Conservation (phyloP, 2,888 invertebrate species). For the Dicranocentrus wangi region DNA sequence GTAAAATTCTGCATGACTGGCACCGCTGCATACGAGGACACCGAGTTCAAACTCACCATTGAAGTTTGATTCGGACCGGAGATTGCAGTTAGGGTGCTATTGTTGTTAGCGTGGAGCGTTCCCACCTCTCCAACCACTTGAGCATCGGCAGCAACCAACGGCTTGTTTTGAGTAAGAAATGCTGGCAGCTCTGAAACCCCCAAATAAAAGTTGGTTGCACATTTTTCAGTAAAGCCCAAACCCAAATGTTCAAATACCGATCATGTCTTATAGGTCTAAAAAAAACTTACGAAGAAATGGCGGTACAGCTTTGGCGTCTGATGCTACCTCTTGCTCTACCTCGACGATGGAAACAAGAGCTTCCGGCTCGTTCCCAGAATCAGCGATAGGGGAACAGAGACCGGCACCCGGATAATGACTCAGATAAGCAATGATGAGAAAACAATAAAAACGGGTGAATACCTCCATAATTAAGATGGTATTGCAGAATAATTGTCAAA, state of each 20-base stretch:
- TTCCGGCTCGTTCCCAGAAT: too few relatives aligned
- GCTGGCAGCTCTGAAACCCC: neutral
- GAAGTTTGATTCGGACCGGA: neutral
- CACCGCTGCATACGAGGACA: neutral
- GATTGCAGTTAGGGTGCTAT: slow-evolving; percentile 10
- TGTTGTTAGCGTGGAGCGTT: slow-evolving; percentile 24
- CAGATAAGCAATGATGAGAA: too few relatives aligned
- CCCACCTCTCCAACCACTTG: slow-evolving; percentile 6
- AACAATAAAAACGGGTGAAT: too few relatives aligned
- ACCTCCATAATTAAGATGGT: too few relatives aligned
- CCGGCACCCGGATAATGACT: too few relatives aligned
- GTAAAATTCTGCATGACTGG: neutral
- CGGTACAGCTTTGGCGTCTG: neutral
- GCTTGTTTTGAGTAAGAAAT: neutral
- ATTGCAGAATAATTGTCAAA: too few relatives aligned
- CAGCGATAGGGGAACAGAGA: too few relatives aligned
- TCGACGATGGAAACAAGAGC: neutral
- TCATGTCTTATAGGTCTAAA: too few relatives aligned
- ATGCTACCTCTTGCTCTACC: neutral
- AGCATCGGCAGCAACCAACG: slow-evolving; percentile 12
- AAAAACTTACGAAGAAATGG: neutral
- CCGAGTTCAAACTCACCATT: slow-evolving; percentile 14
- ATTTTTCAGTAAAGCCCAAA: too few relatives aligned
- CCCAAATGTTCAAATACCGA: too few relatives aligned
- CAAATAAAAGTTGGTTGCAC: neutral